Percentiles rank a stretch among this genome's conserved stretches.
phyloP scores from a whole-genome alignment of 2,888 invertebrate genomes.

The Acronicta leporina region DNA sequence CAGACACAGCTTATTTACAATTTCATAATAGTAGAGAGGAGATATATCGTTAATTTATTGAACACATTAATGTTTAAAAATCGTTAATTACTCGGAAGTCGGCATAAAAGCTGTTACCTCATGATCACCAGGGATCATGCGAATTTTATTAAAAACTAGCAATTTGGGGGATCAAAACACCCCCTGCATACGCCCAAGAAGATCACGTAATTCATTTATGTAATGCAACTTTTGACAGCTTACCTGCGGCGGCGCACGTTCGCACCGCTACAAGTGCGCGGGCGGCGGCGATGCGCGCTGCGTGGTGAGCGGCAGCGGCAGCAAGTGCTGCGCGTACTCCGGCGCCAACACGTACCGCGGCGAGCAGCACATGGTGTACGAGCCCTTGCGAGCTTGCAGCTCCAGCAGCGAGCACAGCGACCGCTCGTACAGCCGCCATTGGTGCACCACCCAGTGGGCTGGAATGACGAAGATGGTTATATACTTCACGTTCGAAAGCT shows the following conservation, averaged over 20 bases:
- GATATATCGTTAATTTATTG: too few species aligned
- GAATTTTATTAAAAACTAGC: too few species aligned
- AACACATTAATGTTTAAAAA: too few species aligned
- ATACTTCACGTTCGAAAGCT: neutral
- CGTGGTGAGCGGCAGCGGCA: constrained; percentile 80
- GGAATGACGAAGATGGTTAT: constrained; percentile 41
- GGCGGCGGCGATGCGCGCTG: constrained; percentile 83
- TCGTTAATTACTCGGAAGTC: too few species aligned
- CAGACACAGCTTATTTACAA: too few species aligned
- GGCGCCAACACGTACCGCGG: constrained; percentile 82
- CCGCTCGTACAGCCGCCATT: constrained; percentile 85
- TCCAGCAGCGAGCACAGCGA: constrained; percentile 83
- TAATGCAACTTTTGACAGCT: neutral
- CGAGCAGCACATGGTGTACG: constrained; percentile 80
- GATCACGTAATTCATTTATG: too few species aligned
- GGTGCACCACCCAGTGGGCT: constrained; percentile 84
- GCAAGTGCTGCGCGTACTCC: constrained; percentile 77
- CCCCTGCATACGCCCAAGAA: too few species aligned
- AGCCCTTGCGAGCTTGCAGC: constrained; percentile 79
- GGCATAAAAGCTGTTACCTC: too few species aligned
- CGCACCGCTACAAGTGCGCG: constrained; percentile 86
- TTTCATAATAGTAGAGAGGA: too few species aligned
- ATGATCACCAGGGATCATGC: too few species aligned
- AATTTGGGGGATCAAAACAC: too few species aligned
- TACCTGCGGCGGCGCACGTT: constrained; percentile 78